Conservation (phyloP, 2,888 invertebrate genomes). For the Zygothrica quintamaculata region DNA sequence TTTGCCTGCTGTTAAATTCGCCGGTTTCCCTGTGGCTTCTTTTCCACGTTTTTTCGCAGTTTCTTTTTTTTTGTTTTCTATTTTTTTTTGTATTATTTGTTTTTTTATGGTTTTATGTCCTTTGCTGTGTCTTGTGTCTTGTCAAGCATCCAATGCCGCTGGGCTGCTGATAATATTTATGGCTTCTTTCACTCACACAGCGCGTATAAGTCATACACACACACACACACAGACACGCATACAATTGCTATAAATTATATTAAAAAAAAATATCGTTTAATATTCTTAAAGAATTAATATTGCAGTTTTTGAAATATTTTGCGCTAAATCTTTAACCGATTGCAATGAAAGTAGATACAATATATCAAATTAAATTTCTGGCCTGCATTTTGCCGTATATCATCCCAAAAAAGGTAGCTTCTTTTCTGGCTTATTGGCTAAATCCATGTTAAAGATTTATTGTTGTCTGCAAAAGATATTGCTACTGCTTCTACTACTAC, state of each 20-base stretch:
- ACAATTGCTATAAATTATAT: slow-evolving; percentile 20
- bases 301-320: slow-evolving; percentile 31
- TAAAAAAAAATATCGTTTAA: slow-evolving; percentile 10
- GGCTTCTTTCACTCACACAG: slow-evolving; percentile 30
- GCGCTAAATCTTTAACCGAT: slow-evolving; percentile 14
- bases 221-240: too few species aligned
- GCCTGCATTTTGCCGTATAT: slow-evolving; percentile 42
- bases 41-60: neutral
- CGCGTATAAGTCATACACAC: too few species aligned
- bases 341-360: slow-evolving; percentile 25
- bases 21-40: slow-evolving; percentile 44
- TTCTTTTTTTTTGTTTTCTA: slow-evolving; percentile 17
- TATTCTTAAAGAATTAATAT: slow-evolving; percentile 31
- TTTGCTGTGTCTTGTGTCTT: slow-evolving; percentile 27
- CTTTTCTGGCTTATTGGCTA: slow-evolving; percentile 63
- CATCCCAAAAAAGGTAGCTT: slow-evolving; percentile 51
- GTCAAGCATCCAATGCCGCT: slow-evolving; percentile 23
- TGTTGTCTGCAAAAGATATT: slow-evolving; percentile 27
- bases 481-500: neutral
- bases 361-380: slow-evolving; percentile 50
- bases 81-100: slow-evolving; percentile 7
- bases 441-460: slow-evolving; percentile 77
- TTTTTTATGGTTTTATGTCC: slow-evolving; percentile 30
- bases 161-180: slow-evolving; percentile 71
- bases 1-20: slow-evolving; percentile 69